Conservation (phyloP, 1,140 invertebrate species). For the Drosophila miranda region DNA sequence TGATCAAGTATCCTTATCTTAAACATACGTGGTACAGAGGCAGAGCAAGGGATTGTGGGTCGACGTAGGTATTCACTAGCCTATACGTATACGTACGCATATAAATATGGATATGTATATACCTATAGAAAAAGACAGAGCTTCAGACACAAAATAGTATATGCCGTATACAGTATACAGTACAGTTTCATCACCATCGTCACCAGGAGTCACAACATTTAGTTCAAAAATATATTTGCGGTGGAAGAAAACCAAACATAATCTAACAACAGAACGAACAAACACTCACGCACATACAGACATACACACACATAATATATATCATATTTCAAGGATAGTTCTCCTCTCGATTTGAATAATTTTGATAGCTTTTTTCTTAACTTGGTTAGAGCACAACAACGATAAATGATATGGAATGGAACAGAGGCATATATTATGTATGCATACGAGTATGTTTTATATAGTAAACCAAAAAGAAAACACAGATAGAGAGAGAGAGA, state of each 20-base stretch:
- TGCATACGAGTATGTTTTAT: constrained; percentile 69
- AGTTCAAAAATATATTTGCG: constrained; percentile 25
- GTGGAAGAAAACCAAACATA: constrained; percentile 17
- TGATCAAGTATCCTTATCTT: constrained; percentile 36
- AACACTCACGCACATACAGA: constrained; percentile 28
- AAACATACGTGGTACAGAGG: constrained; percentile 35
- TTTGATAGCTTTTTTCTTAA: constrained; percentile 33
- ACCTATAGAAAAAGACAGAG: constrained; percentile 49
- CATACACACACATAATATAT: constrained; percentile 41
- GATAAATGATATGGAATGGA: constrained; percentile 65
- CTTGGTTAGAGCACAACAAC: constrained; percentile 61
- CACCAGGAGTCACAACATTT: constrained; percentile 40
- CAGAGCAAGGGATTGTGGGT: neutral
- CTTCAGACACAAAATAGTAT: constrained; percentile 44
- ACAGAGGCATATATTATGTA: constrained; percentile 78
- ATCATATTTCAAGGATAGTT: constrained; percentile 18
- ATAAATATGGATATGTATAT: constrained; percentile 32
- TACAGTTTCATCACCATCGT: constrained; percentile 24
- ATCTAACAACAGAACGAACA: constrained; percentile 17
- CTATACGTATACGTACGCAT: constrained; percentile 14
- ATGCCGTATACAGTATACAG: constrained; percentile 24
- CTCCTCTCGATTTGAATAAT: constrained; percentile 35
- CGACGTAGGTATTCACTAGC: constrained; percentile 26
- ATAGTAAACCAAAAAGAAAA: constrained; percentile 50
- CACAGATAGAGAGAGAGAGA: constrained; percentile 61